Conservation (phyloP, 2,113 vertebrate genomes). For the Cebidichthys violaceus region DNA sequence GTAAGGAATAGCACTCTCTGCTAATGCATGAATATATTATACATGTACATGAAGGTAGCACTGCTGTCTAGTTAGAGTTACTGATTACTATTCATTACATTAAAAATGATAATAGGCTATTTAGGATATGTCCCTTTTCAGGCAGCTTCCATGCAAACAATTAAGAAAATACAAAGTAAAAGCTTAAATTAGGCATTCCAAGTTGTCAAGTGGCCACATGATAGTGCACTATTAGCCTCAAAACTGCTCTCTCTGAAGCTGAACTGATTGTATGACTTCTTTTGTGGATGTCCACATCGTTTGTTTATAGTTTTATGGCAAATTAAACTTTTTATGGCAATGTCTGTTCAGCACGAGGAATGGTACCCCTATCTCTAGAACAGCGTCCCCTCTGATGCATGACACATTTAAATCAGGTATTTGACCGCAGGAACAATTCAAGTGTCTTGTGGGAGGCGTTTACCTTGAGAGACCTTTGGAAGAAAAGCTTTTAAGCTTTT, state of each 20-base stretch:
- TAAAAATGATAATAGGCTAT: background rate
- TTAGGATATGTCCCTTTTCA: background rate
- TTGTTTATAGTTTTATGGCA: conserved; percentile 1
- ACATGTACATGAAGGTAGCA: background rate
- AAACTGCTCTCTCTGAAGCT: background rate
- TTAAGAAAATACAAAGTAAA: conserved; percentile 12
- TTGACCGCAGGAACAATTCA: background rate
- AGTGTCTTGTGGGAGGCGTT: background rate
- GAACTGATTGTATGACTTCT: background rate
- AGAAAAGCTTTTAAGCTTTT: background rate
- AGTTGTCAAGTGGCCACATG: background rate
- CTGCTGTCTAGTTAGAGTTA: conserved; percentile 1
- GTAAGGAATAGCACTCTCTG: background rate
- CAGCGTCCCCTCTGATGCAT: background rate
- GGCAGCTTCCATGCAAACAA: conserved; percentile 8
- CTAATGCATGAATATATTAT: conserved; percentile 7
- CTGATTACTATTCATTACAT: background rate
- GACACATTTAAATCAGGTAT: background rate
- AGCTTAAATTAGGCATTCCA: background rate
- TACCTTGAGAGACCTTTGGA: background rate
- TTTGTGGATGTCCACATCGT: background rate
- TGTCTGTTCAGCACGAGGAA: background rate
- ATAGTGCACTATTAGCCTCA: background rate
- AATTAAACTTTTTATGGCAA: conserved; percentile 9
- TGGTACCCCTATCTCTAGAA: background rate